Evolutionary conservation across 2,797 vertebrate species (phyloP).

Genomic region (Molossus molossus): DNA sequence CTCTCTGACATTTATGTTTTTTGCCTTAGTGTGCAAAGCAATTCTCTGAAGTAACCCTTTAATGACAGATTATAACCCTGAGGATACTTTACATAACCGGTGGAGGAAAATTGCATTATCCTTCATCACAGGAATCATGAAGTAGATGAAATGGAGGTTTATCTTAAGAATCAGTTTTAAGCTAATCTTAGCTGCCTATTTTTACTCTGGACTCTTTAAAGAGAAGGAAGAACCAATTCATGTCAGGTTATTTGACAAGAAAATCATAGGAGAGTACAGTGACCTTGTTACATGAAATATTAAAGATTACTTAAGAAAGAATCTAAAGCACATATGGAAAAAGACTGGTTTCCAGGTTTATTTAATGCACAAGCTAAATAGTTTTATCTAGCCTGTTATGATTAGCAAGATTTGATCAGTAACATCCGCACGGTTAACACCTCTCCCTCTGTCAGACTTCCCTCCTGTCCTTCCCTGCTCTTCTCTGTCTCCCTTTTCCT

Average conservation of each 20-base stretch:
- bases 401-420: background rate
- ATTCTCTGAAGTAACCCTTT: background rate
- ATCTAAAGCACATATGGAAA: background rate
- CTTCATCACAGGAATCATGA: background rate
- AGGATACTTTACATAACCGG: background rate
- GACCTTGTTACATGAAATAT: background rate
- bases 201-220: background rate
- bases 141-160: background rate
- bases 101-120: background rate
- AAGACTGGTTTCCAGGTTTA: background rate
- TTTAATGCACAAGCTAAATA: background rate
- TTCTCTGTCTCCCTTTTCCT: background rate
- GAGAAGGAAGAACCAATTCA: background rate
- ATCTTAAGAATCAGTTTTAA: background rate
- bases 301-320: background rate
- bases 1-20: background rate
- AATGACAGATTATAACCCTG: background rate
- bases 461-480: background rate
- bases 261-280: background rate
- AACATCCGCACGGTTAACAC: background rate
- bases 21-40: background rate
- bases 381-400: background rate
- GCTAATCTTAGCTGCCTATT: background rate
- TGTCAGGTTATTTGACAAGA: background rate
- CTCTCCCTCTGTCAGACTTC: no score